Evolutionary conservation across 2,888 invertebrate genomes (phyloP).

Genomic region (Tetranychus truncatus): DNA sequence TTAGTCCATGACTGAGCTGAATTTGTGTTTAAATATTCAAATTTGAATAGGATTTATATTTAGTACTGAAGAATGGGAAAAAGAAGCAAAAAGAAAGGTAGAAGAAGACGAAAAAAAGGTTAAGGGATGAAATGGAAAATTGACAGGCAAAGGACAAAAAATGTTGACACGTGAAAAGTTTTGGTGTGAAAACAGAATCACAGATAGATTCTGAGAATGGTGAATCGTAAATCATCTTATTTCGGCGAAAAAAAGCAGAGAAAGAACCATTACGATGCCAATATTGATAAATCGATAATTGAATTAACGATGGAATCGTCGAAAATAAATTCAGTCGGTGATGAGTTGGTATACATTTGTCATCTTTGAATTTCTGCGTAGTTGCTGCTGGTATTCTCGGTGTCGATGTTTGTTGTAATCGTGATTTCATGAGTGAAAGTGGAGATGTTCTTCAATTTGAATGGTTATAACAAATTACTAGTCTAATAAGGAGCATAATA

Average conservation of each 20-base stretch:
- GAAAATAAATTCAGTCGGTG: too few relatives aligned
- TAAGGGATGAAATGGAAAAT: not conserved
- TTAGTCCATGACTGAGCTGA: constrained; percentile 22
- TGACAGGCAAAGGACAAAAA: not conserved
- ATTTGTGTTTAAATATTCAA: not conserved
- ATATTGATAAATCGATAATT: too few relatives aligned
- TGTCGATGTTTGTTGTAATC: too few relatives aligned
- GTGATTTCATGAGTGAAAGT: too few relatives aligned
- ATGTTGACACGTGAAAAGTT: constrained; percentile 14
- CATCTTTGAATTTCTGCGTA: too few relatives aligned
- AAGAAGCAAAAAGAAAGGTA: not conserved
- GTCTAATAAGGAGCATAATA: constrained; percentile 20
- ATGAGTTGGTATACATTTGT: too few relatives aligned
- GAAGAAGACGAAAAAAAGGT: not conserved
- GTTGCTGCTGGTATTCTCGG: too few relatives aligned
- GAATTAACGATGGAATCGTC: too few relatives aligned
- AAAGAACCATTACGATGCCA: too few relatives aligned
- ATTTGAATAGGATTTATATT: constrained; percentile 21
- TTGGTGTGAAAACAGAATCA: not conserved
- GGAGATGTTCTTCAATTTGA: not conserved
- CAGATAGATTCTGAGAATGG: too few relatives aligned
- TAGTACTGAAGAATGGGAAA: constrained; percentile 17
- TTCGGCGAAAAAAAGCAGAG: too few relatives aligned
- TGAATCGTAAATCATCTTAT: too few relatives aligned
- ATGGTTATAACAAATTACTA: constrained; percentile 2